Conservation (phyloP, 2,113 vertebrate species). For the Prionailurus viverrinus region DNA sequence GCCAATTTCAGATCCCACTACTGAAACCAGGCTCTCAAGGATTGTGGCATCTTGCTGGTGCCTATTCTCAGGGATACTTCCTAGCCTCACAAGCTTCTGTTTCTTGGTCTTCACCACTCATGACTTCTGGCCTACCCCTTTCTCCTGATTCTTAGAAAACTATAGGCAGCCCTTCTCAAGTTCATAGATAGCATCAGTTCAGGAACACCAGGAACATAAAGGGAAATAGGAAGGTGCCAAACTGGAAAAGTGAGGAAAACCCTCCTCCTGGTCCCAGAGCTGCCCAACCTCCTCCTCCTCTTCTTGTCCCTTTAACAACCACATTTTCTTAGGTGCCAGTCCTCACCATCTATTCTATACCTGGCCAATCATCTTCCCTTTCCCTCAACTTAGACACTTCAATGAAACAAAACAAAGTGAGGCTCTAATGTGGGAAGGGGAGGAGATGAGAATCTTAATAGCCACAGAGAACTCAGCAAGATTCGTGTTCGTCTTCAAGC, state of each 20-base stretch:
- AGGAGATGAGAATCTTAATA: not conserved
- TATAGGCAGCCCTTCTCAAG: not conserved
- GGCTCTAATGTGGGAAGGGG: not conserved
- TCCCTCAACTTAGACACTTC: not conserved
- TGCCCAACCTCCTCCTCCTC: not conserved
- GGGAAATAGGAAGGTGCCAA: not conserved
- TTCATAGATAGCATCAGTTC: not conserved
- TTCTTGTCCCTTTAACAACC: not conserved
- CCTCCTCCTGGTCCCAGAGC: not conserved
- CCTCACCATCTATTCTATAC: not conserved
- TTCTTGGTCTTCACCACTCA: not conserved
- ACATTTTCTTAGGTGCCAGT: not conserved
- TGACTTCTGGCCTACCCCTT: not conserved
- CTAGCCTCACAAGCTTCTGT: not conserved
- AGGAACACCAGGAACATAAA: not conserved
- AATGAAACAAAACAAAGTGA: constrained; percentile 19
- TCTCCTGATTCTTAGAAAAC: not conserved
- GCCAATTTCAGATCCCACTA: not conserved
- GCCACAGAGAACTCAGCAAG: not conserved
- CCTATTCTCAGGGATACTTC: not conserved
- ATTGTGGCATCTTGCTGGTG: not conserved
- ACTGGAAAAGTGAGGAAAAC: not conserved
- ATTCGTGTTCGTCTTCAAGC: constrained; percentile 20
- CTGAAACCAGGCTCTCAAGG: not conserved
- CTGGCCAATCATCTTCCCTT: not conserved